A percentile compares a stretch with the other conserved stretches of the same genome.
These are phyloP conservation scores for Onychomys torridus DNA, from an alignment of 2,797 vertebrate species.

Conservation along the genomic window DNA sequence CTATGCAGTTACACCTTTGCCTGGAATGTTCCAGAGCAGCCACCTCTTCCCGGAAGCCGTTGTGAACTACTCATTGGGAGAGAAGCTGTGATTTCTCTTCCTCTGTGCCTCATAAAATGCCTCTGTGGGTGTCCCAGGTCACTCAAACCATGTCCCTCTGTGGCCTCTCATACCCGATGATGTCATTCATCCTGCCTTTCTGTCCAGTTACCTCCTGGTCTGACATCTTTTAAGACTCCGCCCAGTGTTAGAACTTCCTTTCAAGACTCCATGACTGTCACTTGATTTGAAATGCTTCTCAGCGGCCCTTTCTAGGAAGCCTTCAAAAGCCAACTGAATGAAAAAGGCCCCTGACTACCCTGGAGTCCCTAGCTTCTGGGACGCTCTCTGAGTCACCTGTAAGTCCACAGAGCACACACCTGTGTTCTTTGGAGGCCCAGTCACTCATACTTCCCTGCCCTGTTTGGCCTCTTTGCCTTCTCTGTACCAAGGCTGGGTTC, in stretches of 20 bases:
- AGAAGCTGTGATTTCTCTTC: slow-evolving; percentile 37
- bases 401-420: too few species aligned
- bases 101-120: background rate
- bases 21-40: slow-evolving; percentile 22
- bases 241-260: background rate
- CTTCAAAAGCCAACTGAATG: background rate
- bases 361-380: background rate
- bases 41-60: slow-evolving; percentile 43
- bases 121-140: background rate
- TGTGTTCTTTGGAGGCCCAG: background rate
- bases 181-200: background rate
- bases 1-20: slow-evolving; percentile 1
- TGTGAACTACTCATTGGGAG: background rate
- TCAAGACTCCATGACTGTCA: background rate
- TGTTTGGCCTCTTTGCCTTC: background rate
- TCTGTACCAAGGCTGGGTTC: background rate
- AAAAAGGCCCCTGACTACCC: background rate
- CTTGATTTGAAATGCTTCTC: background rate
- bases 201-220: background rate
- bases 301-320: background rate
- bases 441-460: too few species aligned
- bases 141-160: background rate
- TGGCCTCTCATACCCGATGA: background rate
- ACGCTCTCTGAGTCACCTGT: background rate
- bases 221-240: background rate